Evolutionary conservation across 2,113 vertebrate species (phyloP), one percentile per base, ranked within the genome.

Genomic region (Saimiri boliviensis): DNA sequence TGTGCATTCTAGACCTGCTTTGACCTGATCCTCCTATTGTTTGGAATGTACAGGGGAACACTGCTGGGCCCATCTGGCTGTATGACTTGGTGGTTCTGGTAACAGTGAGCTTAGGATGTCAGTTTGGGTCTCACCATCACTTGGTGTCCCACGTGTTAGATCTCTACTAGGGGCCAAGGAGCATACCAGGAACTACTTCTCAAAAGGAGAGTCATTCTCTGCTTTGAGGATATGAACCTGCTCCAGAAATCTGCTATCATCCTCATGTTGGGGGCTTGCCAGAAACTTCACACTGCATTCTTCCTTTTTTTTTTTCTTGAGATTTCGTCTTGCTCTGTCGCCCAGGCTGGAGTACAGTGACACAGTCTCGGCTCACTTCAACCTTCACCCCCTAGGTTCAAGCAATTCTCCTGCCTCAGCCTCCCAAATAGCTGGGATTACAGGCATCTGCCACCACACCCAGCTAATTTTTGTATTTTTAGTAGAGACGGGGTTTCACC

Each of bases 331-430:
- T 25, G 1, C 58, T 25, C 58, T 60, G 58, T 60, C 1, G 0
- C 58, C 23, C 23, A 60, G 58, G 23, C 10, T 60, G 10, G 58
- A 27, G 25, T 60, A 10, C 58, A 12, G 58, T 27, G 58, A 25
- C 4, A 4, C 4, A 0, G 12, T 60, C 58, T 60, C 3, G 10
- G 58, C 25, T 60, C 58, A 30, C 11, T 0, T 0, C 58, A 27
- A 60, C 5, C 58, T 60, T 60, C 5, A 11, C 58, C 58, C 30
- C 58, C 58, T 1, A 5, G 25, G 25, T 30, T 60, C 25, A 60
- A 30, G 58, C 25, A 5, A 30, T 60, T 12, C 58, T 60, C 58
- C 58, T 27, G 58, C 58, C 11, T 60, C 11, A 5, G 58, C 58
- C 58, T 60, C 58, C 58, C 5, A 12, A 60, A 25, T 13, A 60